Conservation (phyloP, 2,888 invertebrate species). For the Ariolimax columbianus region DNA sequence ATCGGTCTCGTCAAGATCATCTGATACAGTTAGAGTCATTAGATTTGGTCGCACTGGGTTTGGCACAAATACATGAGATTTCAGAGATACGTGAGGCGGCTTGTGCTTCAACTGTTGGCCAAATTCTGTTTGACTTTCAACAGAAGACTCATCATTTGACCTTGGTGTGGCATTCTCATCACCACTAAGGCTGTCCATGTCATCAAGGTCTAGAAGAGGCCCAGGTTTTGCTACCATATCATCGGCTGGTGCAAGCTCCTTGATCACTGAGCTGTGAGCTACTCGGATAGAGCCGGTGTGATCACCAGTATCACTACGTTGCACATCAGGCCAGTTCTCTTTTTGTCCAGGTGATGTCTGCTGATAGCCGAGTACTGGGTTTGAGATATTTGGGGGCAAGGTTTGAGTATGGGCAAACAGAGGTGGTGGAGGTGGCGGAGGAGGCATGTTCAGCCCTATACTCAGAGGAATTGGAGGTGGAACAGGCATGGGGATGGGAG, state of each 20-base stretch:
- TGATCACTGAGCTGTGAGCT: constrained; percentile 42
- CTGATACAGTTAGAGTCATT: constrained; percentile 57
- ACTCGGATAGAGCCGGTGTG: constrained; percentile 2
- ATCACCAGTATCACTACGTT: not conserved
- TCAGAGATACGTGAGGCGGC: constrained; percentile 57
- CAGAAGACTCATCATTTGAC: constrained; percentile 10
- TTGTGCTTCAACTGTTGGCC: constrained; percentile 71
- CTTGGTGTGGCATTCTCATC: constrained; percentile 11
- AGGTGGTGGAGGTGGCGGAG: constrained; percentile 51
- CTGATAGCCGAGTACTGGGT: constrained; percentile 45
- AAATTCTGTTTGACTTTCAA: constrained; percentile 69
- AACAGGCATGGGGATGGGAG: constrained; percentile 47
- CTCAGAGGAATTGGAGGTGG: constrained; percentile 47
- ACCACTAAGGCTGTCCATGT: constrained; percentile 40
- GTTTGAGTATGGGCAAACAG: constrained; percentile 39
- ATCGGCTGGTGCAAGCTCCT: constrained; percentile 48
- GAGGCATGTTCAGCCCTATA: constrained; percentile 43
- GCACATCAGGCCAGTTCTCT: constrained; percentile 56
- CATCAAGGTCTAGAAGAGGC: constrained; percentile 25
- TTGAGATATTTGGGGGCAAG: constrained; percentile 29
- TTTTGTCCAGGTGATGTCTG: constrained; percentile 58
- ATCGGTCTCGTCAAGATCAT: constrained; percentile 52
- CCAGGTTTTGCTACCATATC: constrained; percentile 5
- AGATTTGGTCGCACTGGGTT: constrained; percentile 59
- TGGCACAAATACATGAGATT: constrained; percentile 55